Evolutionary conservation across 1,140 invertebrate genomes (phyloP), one percentile per base, ranked within the genome.

Genomic region (Steinernema khuongi): DNA sequence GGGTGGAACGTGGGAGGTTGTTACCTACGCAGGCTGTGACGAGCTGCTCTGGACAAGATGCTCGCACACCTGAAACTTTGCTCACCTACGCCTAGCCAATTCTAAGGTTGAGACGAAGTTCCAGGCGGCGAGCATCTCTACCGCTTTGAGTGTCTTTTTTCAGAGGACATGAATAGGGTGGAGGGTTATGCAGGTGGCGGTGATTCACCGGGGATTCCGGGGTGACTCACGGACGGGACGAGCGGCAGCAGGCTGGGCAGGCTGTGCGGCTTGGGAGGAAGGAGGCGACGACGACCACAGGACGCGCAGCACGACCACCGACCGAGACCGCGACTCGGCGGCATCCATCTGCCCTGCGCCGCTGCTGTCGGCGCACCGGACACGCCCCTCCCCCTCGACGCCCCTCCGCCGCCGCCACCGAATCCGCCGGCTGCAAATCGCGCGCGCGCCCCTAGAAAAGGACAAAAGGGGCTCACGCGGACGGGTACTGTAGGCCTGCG

Each of bases 11-110:
- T 60, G 26, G 50, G 22, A 60, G 14, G 14, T n/a, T 41, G 36
- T n/a, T 41, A 41, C 36, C 36, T 41, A 41, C 7, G 36, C 7
- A 41, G 36, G 36, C n/a, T 41, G 36, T 41, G 36, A 41, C 36
- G 36, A 41, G 36, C 36, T 11, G 7, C 50, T 67, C 70, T n/a
- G 26, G 71, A 22, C 32, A 68, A 41, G 31, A 68, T 36, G 75
- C 75, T 76, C 68, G 75, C 75, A 72, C 75, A 77, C 75, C 75
- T 77, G 75, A 77, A 77, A 77, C 75, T 77, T 77, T 77, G 75
- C 75, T 77, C 75, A 77, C 75, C 75, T 77, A 70, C 75, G 67
- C 70, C 50, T 69, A 17, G 36, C 41, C 31, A 66, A 18, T 11
- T 31, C 32, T 70, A 70, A 74, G 75, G 75, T 77, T 74, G 75